Conservation (phyloP, 2,797 vertebrate genomes). For the Pelobates cultripes region DNA sequence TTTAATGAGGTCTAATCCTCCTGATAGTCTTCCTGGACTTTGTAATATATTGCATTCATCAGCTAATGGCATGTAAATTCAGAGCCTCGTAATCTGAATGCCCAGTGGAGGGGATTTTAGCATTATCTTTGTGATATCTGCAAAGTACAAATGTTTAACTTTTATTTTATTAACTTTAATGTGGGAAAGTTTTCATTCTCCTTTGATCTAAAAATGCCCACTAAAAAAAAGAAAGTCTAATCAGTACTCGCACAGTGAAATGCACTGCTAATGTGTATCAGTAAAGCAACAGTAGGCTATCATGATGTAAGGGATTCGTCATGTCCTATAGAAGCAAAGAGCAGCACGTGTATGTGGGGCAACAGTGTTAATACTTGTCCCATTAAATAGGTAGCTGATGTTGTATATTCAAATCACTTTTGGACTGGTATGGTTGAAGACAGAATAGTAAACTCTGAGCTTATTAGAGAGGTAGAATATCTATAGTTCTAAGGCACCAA, state of each 20-base stretch:
- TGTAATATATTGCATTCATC: conserved; percentile 8
- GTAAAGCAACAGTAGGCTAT: too few relatives aligned
- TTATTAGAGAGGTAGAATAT: too few relatives aligned
- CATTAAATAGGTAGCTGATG: too few relatives aligned
- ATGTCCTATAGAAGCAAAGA: too few relatives aligned
- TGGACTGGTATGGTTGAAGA: too few relatives aligned
- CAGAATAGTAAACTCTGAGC: too few relatives aligned
- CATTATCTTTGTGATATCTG: conserved; percentile 3
- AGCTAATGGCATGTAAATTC: not conserved
- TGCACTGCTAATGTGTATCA: too few relatives aligned
- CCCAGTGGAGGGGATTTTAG: not conserved
- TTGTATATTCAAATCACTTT: too few relatives aligned
- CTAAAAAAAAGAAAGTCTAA: conserved; percentile 8
- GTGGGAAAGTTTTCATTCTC: not conserved
- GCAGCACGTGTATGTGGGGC: too few relatives aligned
- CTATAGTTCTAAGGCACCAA: too few relatives aligned
- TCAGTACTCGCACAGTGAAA: not conserved
- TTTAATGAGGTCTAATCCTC: conserved; percentile 25
- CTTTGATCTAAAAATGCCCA: not conserved
- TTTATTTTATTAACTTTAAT: not conserved
- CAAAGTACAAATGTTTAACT: not conserved
- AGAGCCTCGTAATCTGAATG: not conserved
- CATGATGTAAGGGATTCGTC: too few relatives aligned
- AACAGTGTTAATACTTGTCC: too few relatives aligned
- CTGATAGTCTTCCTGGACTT: not conserved